Base-by-base conservation (phyloP, 2,888 invertebrate species). In the Drosophila subquinaria region DNA sequence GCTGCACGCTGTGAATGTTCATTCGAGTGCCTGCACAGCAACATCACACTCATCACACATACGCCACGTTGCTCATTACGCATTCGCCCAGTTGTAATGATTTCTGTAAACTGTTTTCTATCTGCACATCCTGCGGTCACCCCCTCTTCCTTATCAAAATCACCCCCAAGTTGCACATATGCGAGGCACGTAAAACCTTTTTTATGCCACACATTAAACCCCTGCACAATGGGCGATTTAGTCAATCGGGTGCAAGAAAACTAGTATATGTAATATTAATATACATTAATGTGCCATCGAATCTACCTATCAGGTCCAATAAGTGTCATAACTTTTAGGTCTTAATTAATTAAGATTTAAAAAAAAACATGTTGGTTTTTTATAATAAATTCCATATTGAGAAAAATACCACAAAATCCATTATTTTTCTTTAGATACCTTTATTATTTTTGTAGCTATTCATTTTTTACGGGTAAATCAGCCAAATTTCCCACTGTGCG, bases 31-130 rank as follows among this genome's bases (percentile, higher is more conserved):
- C 27, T 55, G 30, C 52, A 30, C 57, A 36, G 13, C 45, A 59
- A 27, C 53, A 36, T 47, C 50, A 45, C 45, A 9, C 55, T 15
- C 48, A 35, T 36, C 42, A 40, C 45, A 11, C 56, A 86, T 79
- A 77, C 78, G 80, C 82, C 83, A 69, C 81, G 64, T 69, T 79
- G 68, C 79, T 72, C 78, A 84, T 87, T 87, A 84, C 67, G 73
- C 82, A 87, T 87, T 75, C 82, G 80, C 69, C 82, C 71, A 64
- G 83, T 79, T 51, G 84, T 75, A 79, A 83, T 83, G 84, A 83
- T 83, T 86, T 77, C 77, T 83, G 83, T 86, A 86, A 83, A 79
- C 87, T 83, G 77, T 83, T 79, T 83, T 84, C 79, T 75, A 81
- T 83, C 81, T 69, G 57, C 50, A 51, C 75, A 60, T 56, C 64